A percentile compares a stretch with the other conserved stretches of the same genome.
These are phyloP conservation scores for Bos javanicus DNA, from an alignment of 2,113 vertebrate genomes.

Conservation along the genomic window DNA sequence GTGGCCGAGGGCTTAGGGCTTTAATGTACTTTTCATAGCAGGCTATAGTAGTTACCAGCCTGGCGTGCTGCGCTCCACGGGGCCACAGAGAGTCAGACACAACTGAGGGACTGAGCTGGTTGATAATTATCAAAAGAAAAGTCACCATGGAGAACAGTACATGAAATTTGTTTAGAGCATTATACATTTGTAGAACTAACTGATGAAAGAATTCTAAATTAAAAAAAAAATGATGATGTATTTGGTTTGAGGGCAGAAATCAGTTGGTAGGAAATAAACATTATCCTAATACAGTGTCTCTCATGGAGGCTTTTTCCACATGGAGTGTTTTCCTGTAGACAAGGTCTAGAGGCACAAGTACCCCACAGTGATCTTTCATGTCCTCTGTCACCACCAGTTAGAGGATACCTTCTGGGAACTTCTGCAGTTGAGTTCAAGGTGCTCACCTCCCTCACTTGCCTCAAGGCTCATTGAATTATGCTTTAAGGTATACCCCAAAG, in stretches of 20 bases:
- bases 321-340: not conserved
- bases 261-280: not conserved
- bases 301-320: not conserved
- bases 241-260: not conserved
- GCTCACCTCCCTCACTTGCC: not conserved
- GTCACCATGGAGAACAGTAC: not conserved
- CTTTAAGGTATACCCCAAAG: not conserved
- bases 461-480: not conserved
- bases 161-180: not conserved
- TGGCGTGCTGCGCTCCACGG: not conserved
- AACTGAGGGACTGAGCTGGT: not conserved
- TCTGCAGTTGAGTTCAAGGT: not conserved
- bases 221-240: not conserved
- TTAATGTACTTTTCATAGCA: not conserved
- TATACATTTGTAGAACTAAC: not conserved
- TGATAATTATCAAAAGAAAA: not conserved
- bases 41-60: not conserved
- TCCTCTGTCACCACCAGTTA: not conserved
- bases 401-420: not conserved
- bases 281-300: not conserved
- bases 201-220: not conserved
- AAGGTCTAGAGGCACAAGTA: not conserved
- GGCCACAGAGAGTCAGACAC: not conserved
- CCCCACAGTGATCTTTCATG: not conserved
- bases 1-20: not conserved